Percentiles rank a stretch among this genome's conserved stretches.
These are phyloP conservation scores for Dicentrarchus labrax DNA, from an alignment of 2,113 vertebrate genomes.

Conservation along the genomic window DNA sequence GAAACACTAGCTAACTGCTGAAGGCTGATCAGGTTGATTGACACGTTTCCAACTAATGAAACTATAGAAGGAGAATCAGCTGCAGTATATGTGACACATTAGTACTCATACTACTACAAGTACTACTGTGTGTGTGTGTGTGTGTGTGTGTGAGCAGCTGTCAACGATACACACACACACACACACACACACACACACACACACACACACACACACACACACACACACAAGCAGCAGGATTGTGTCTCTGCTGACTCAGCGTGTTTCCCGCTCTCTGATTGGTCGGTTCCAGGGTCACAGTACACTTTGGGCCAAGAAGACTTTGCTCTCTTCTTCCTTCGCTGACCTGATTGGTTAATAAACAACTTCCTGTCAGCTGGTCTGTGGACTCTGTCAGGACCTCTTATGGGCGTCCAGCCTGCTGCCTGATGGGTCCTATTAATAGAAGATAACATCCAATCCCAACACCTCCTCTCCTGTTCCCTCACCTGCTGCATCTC, in stretches of 20 bases:
- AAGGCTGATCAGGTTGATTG: no score
- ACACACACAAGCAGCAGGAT: slow-evolving; percentile 11
- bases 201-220: slow-evolving; percentile 23
- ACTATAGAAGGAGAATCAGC: no score
- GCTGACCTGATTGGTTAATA: slow-evolving; percentile 52
- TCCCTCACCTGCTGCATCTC: background rate
- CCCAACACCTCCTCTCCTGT: background rate
- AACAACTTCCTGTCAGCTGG: slow-evolving; percentile 67
- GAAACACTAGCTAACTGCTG: no score
- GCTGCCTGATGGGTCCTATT: slow-evolving; percentile 65
- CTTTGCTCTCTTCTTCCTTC: slow-evolving; percentile 39
- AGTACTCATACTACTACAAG: background rate
- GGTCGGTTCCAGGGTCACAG: slow-evolving; percentile 48
- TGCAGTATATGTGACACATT: background rate
- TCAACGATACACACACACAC: slow-evolving; percentile 8
- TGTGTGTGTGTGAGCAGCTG: slow-evolving; percentile 11
- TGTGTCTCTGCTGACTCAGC: slow-evolving; percentile 60
- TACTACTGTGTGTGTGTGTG: background rate
- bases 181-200: slow-evolving; percentile 12
- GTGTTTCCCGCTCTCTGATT: slow-evolving; percentile 53
- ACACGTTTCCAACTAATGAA: no score
- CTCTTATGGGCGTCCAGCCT: slow-evolving; percentile 68
- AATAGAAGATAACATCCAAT: slow-evolving; percentile 40
- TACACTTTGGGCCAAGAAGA: slow-evolving; percentile 41
- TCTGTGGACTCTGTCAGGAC: slow-evolving; percentile 68